A percentile compares a stretch with the other conserved stretches of the same genome.
Conservation (phyloP, 2,888 invertebrate species). For the Vanessa cardui region DNA sequence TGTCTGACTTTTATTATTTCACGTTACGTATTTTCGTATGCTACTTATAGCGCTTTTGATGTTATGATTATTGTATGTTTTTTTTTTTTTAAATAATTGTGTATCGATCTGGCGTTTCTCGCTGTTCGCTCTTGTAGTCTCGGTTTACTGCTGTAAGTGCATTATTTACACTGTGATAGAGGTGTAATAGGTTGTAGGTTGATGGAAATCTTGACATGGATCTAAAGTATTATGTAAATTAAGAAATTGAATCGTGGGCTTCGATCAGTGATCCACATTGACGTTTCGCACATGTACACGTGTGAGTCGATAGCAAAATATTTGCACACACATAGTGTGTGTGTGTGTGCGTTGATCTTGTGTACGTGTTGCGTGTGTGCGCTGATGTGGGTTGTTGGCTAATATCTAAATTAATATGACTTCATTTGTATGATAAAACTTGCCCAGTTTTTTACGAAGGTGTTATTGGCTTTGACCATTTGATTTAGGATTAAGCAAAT, state of each 20-base stretch:
- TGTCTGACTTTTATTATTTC: constrained; percentile 23
- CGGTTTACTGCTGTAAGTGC: constrained; percentile 74
- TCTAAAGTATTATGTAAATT: constrained; percentile 47
- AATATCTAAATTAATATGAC: neutral
- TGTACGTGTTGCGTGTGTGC: neutral
- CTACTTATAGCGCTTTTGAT: constrained; percentile 41
- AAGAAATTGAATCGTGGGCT: constrained; percentile 26
- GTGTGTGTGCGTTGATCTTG: neutral
- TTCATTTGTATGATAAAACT: neutral
- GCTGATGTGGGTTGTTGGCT: neutral
- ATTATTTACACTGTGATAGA: constrained; percentile 82
- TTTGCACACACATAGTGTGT: neutral
- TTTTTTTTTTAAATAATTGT: constrained; percentile 2
- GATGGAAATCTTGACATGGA: constrained; percentile 74
- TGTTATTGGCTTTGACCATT: neutral
- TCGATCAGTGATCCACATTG: neutral
- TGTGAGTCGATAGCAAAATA: neutral
- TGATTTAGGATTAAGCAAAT: constrained; percentile 9
- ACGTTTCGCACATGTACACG: neutral
- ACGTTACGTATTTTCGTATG: constrained; percentile 54
- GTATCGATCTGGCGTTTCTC: constrained; percentile 37
- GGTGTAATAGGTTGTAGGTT: constrained; percentile 70
- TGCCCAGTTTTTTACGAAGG: neutral
- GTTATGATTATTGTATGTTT: constrained; percentile 32
- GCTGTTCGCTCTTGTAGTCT: constrained; percentile 54